These are phyloP conservation scores for Pseudoatta argentina DNA, from an alignment of 1,140 invertebrate genomes.

Conservation along the genomic window DNA sequence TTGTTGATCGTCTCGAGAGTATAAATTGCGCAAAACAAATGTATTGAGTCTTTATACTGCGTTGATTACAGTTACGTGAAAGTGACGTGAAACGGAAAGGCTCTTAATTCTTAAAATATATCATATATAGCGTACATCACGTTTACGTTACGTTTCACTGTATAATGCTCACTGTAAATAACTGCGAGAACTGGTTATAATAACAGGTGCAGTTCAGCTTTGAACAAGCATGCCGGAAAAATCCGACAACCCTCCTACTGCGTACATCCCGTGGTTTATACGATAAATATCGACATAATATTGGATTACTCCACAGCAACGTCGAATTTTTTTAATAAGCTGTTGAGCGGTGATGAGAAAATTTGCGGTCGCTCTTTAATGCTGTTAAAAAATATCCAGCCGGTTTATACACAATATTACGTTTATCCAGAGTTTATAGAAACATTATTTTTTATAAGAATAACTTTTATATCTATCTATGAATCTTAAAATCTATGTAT, in stretches of 20 bases:
- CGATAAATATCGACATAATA: slow-evolving; percentile 47
- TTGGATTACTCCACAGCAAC: background rate
- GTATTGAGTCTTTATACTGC: background rate
- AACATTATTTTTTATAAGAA: background rate
- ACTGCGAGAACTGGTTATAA: slow-evolving; percentile 23
- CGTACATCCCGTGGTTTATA: background rate
- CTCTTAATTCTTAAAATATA: background rate
- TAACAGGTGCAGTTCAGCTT: slow-evolving; percentile 7
- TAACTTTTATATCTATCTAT: background rate
- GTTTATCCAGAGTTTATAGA: background rate
- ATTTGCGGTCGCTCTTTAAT: slow-evolving; percentile 30
- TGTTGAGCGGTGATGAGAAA: slow-evolving; percentile 1
- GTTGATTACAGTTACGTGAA: background rate
- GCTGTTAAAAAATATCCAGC: background rate
- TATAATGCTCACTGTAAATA: background rate
- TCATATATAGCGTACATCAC: background rate
- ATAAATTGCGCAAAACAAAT: background rate
- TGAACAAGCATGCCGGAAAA: slow-evolving; percentile 12
- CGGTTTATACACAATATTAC: background rate
- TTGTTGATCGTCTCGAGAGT: background rate
- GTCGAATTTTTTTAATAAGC: slow-evolving; percentile 29
- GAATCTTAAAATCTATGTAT: background rate
- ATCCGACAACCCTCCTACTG: slow-evolving; percentile 5
- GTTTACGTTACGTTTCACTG: background rate
- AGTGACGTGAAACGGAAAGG: background rate